Evolutionary conservation across 2,888 invertebrate genomes (phyloP).

Genomic region (Andricus quercusramuli): DNA sequence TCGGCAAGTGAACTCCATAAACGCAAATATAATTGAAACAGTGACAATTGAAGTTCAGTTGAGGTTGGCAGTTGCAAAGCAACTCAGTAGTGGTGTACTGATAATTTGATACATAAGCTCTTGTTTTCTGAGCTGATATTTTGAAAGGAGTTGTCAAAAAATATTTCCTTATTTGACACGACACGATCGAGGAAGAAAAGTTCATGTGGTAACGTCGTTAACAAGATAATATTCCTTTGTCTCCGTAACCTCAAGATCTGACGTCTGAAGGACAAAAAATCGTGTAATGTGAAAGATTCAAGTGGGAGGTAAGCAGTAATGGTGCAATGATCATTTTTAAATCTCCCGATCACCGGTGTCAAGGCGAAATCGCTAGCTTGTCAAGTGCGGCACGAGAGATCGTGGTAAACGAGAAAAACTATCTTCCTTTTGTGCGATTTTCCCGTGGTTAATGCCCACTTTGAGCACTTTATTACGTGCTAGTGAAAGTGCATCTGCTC

Average conservation of each 20-base stretch:
- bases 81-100: neutral
- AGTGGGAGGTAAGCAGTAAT: constrained; percentile 32
- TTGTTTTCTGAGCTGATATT: neutral
- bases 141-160: neutral
- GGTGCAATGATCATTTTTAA: constrained; percentile 10
- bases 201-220: neutral
- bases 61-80: neutral
- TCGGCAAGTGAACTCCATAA: neutral
- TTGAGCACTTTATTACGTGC: constrained; percentile 42
- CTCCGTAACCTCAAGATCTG: constrained; percentile 8
- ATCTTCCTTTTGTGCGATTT: neutral
- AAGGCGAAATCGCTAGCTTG: constrained; percentile 19
- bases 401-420: constrained; percentile 6
- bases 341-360: constrained; percentile 21
- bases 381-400: constrained; percentile 10
- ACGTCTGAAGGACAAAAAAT: neutral
- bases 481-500: constrained; percentile 47
- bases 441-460: constrained; percentile 30
- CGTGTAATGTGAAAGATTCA: neutral
- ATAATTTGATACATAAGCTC: neutral
- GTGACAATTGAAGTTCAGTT: constrained; percentile 4
- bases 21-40: neutral
- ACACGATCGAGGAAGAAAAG: neutral
- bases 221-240: neutral
- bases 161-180: neutral